phyloP scores from a whole-genome alignment of 1,140 invertebrate species.

The Drosophila repletoides region DNA sequence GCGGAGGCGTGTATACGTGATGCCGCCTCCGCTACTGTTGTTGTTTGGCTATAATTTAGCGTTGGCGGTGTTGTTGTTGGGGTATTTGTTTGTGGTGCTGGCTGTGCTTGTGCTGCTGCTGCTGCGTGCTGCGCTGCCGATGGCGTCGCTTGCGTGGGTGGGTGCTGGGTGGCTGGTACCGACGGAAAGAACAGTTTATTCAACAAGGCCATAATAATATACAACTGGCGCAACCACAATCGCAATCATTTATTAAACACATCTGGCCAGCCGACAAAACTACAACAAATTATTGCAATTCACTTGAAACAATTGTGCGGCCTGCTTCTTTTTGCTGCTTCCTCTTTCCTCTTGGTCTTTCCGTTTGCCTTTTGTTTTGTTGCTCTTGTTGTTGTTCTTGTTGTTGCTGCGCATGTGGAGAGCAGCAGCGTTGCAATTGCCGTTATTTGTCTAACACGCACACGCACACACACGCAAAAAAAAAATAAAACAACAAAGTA shows the following conservation, averaged over 20 bases:
- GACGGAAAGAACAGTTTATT: conserved; percentile 82
- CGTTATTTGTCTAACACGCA: conserved; percentile 34
- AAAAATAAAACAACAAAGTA: conserved; percentile 12
- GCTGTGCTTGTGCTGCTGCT: not conserved
- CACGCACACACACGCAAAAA: conserved; percentile 14
- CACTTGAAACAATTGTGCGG: conserved; percentile 47
- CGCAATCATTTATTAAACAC: conserved; percentile 77
- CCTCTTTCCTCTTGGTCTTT: conserved; percentile 41
- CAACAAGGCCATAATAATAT: conserved; percentile 81
- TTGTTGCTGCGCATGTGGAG: conserved; percentile 18
- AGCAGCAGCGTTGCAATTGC: conserved; percentile 17
- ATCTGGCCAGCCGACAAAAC: conserved; percentile 59
- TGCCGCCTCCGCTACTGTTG: conserved; percentile 62
- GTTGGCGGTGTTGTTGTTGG: conserved; percentile 19
- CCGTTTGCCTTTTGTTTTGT: conserved; percentile 28
- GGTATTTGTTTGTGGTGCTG: too few species aligned
- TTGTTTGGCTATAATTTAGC: conserved; percentile 53
- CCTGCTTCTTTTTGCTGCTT: conserved; percentile 42
- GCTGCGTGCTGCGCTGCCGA: conserved; percentile 17
- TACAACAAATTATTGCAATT: conserved; percentile 48
- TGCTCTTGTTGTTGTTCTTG: conserved; percentile 12
- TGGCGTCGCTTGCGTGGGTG: conserved; percentile 45
- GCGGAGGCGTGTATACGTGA: conserved; percentile 66
- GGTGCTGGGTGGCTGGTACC: conserved; percentile 60
- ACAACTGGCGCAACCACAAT: conserved; percentile 68